Percentiles rank a stretch among this genome's conserved stretches.
phyloP scores from a whole-genome alignment of 2,797 vertebrate genomes.

The Crotalus adamanteus region DNA sequence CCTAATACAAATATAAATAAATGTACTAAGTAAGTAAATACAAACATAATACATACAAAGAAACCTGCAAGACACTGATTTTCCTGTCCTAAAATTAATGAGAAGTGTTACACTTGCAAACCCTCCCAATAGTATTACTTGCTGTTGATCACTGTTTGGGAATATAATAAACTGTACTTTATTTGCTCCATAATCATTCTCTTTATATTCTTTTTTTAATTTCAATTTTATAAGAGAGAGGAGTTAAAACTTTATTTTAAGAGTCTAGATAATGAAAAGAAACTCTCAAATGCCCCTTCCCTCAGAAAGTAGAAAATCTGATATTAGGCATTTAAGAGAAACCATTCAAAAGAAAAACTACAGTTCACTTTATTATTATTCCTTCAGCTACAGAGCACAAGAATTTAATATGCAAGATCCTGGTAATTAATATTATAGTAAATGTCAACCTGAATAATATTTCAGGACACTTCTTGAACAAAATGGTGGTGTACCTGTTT shows the following conservation, averaged over 20 bases:
- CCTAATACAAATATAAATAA: neutral
- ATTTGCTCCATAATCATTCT: neutral
- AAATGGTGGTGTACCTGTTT: neutral
- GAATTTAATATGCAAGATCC: neutral
- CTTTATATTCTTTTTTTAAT: neutral
- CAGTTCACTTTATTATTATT: neutral
- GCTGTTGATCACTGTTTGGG: neutral
- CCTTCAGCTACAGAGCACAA: neutral
- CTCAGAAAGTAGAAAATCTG: neutral
- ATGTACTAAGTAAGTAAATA: neutral
- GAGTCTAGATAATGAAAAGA: neutral
- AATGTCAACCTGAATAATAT: neutral
- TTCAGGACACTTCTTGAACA: neutral
- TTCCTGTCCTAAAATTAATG: neutral
- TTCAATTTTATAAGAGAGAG: neutral
- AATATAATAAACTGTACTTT: neutral
- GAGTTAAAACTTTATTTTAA: neutral
- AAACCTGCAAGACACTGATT: neutral
- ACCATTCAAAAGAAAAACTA: neutral
- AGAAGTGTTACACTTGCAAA: neutral
- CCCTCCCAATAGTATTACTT: neutral
- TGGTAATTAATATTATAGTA: neutral
- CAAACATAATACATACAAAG: neutral
- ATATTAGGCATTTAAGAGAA: neutral
- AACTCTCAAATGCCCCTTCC: neutral